These are phyloP conservation scores for Eupithecia vulgata DNA, from an alignment of 2,888 invertebrate genomes.

Conservation along the genomic window DNA sequence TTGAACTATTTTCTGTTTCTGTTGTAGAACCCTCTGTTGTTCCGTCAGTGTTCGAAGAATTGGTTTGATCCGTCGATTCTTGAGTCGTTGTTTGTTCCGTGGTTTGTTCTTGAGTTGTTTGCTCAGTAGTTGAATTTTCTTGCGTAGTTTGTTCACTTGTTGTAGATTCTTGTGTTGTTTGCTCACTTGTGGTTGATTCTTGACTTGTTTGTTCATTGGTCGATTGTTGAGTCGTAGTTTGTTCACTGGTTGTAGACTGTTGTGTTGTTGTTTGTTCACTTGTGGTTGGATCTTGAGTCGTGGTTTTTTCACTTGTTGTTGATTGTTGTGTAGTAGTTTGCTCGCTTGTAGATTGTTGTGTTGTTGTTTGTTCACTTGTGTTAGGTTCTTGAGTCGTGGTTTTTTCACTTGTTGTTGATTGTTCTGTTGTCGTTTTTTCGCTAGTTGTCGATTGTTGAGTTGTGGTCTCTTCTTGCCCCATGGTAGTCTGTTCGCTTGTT, in stretches of 20 bases:
- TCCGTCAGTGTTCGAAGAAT: slow-evolving; percentile 52
- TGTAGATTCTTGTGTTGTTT: slow-evolving; percentile 43
- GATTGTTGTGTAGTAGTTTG: slow-evolving; percentile 39
- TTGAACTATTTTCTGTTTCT: slow-evolving; percentile 45
- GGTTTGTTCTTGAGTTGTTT: slow-evolving; percentile 45
- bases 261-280: slow-evolving; percentile 47
- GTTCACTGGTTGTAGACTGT: slow-evolving; percentile 40
- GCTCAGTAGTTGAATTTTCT: slow-evolving; percentile 52
- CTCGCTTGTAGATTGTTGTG: slow-evolving; percentile 39
- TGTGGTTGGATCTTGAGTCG: slow-evolving; percentile 43
- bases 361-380: slow-evolving; percentile 36
- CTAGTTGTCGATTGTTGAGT: slow-evolving; percentile 31
- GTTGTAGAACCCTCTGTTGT: slow-evolving; percentile 51
- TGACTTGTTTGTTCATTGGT: slow-evolving; percentile 48
- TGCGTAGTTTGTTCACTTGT: slow-evolving; percentile 45
- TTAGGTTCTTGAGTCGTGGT: slow-evolving; percentile 41
- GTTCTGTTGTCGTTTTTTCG: slow-evolving; percentile 39
- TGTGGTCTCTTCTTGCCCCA: slow-evolving; percentile 29
- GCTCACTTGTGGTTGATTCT: slow-evolving; percentile 46
- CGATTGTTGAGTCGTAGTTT: slow-evolving; percentile 40
- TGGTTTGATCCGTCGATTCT: slow-evolving; percentile 39
- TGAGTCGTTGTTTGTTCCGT: slow-evolving; percentile 43
- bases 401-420: slow-evolving; percentile 37
- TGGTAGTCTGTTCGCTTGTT: slow-evolving; percentile 42
- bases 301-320: slow-evolving; percentile 45